Evolutionary conservation across 2,888 invertebrate species (phyloP).

Genomic region (Ormia ochracea): DNA sequence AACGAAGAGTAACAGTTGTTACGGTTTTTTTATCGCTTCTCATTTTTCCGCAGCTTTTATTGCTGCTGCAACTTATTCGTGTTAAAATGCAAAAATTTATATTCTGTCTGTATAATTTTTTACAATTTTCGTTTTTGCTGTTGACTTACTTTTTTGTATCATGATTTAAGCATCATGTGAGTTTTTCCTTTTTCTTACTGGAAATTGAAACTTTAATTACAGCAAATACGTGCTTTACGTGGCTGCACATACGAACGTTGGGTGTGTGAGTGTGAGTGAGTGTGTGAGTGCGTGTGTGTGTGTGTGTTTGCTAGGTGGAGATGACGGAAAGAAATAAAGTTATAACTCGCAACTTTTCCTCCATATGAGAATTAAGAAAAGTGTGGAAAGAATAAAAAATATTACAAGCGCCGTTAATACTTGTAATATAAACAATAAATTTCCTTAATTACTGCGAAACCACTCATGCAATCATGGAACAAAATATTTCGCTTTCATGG

Average conservation of each 20-base stretch:
- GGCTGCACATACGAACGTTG: too few relatives aligned
- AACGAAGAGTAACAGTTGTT: constrained; percentile 60
- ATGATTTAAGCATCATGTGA: constrained; percentile 37
- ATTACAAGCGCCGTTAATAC: not conserved
- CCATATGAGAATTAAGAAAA: not conserved
- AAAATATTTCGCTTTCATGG: too few relatives aligned
- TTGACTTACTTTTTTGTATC: constrained; percentile 15
- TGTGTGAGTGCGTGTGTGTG: not conserved
- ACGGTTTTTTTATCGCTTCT: not conserved
- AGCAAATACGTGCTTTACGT: constrained; percentile 41
- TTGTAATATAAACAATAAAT: constrained; percentile 1
- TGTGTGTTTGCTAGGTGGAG: constrained; percentile 24
- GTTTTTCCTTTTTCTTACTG: constrained; percentile 25
- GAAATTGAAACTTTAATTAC: constrained; percentile 62
- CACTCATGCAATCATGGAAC: too few relatives aligned
- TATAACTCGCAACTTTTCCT: not conserved
- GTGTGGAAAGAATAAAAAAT: not conserved
- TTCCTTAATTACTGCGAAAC: not conserved
- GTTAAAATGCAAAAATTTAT: constrained; percentile 42
- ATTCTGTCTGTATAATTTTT: constrained; percentile 36
- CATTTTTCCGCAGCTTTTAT: not conserved
- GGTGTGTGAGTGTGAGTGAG: not conserved
- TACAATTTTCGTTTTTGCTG: constrained; percentile 4
- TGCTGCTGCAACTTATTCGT: not conserved
- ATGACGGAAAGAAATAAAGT: constrained; percentile 43